These are phyloP conservation scores for Leptopilina myrica DNA, from an alignment of 2,888 invertebrate species.

Conservation along the genomic window DNA sequence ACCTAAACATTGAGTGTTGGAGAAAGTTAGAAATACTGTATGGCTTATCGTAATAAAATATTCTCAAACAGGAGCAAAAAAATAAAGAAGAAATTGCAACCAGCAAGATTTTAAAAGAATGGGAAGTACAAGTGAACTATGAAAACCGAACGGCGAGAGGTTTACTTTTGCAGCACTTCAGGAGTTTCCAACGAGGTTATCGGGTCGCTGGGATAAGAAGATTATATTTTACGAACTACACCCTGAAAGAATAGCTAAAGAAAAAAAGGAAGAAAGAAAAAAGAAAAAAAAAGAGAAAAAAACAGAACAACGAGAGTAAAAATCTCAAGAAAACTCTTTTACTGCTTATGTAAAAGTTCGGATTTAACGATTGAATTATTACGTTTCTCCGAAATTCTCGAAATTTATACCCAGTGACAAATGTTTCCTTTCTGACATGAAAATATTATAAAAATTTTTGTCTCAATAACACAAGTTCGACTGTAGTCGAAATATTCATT, in stretches of 20 bases:
- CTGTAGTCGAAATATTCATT: no score
- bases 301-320: neutral
- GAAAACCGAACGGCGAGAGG: slow-evolving; percentile 28
- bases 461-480: neutral
- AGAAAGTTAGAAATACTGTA: no score
- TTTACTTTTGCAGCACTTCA: slow-evolving; percentile 32
- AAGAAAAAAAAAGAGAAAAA: neutral
- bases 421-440: neutral
- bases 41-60: no score
- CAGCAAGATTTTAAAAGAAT: slow-evolving; percentile 12
- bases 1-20: no score
- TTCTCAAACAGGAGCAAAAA: no score
- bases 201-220: slow-evolving; percentile 37
- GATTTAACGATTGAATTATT: slow-evolving; percentile 23
- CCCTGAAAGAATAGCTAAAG: slow-evolving; percentile 20
- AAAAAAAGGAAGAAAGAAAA: neutral
- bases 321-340: slow-evolving; percentile 8
- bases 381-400: neutral
- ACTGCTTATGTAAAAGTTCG: neutral
- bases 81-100: neutral
- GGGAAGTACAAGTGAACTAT: slow-evolving; percentile 22
- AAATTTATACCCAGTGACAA: neutral
- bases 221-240: slow-evolving; percentile 37
- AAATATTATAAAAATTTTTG: neutral
- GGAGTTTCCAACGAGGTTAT: slow-evolving; percentile 39